A percentile compares a stretch with the other conserved stretches of the same genome.
Conservation (phyloP, 2,888 invertebrate species). For the Acanthacorydalis orientalis region DNA sequence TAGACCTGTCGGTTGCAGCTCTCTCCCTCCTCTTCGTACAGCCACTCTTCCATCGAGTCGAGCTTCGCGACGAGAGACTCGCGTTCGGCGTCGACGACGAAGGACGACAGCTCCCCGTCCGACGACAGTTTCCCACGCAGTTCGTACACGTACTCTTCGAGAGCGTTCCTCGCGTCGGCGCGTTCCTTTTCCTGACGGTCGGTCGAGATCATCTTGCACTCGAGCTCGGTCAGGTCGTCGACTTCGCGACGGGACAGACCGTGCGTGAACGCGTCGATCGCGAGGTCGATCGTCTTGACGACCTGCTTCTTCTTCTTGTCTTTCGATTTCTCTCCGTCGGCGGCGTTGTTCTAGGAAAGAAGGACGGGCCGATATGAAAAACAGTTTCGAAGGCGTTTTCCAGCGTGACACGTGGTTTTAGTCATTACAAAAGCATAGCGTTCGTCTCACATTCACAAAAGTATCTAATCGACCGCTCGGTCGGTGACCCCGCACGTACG, state of each 20-base stretch:
- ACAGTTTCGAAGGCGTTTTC: too few species aligned
- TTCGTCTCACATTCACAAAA: too few species aligned
- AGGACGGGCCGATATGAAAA: background rate
- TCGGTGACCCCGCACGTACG: too few species aligned
- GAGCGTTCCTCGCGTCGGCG: conserved; percentile 86
- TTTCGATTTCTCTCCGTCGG: conserved; percentile 19
- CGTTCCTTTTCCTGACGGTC: conserved; percentile 90
- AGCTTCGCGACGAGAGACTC: conserved; percentile 44
- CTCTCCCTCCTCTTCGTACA: conserved; percentile 90
- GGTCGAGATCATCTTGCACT: conserved; percentile 34
- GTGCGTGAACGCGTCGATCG: conserved; percentile 59
- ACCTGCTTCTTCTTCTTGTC: conserved; percentile 60
- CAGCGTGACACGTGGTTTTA: too few species aligned
- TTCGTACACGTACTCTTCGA: conserved; percentile 98
- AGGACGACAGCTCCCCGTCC: conserved; percentile 58
- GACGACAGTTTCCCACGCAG: conserved; percentile 73
- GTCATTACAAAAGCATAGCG: too few species aligned
- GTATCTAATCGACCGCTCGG: too few species aligned
- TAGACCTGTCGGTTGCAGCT: conserved; percentile 69
- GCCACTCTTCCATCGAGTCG: conserved; percentile 85
- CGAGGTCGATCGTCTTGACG: conserved; percentile 68
- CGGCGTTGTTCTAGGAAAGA: background rate
- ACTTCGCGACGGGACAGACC: conserved; percentile 56
- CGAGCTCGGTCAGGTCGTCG: conserved; percentile 54
- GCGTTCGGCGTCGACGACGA: conserved; percentile 55